A percentile compares a stretch with the other conserved stretches of the same genome.
These are phyloP conservation scores for Helostoma temminkii DNA, from an alignment of 2,797 vertebrate genomes.

Conservation along the genomic window DNA sequence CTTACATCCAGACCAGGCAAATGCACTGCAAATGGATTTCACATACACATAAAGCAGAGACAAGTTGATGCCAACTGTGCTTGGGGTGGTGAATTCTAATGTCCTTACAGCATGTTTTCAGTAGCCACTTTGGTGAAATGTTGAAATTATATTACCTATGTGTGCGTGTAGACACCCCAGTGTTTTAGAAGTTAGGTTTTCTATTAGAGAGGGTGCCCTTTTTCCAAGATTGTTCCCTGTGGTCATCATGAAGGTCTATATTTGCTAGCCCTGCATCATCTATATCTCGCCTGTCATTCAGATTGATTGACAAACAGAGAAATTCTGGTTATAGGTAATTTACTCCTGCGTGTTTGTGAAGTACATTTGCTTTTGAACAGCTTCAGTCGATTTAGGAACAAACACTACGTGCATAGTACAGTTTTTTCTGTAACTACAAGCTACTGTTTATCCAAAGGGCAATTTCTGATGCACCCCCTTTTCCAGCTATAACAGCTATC, in stretches of 20 bases:
- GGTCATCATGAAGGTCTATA: constrained; percentile 47
- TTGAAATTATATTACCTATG: constrained; percentile 25
- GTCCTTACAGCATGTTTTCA: constrained; percentile 48
- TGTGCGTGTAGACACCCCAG: constrained; percentile 5
- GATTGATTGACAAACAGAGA: constrained; percentile 49
- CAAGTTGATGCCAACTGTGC: constrained; percentile 40
- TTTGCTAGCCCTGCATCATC: constrained; percentile 37
- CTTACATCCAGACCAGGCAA: constrained; percentile 48
- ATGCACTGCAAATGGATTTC: constrained; percentile 70
- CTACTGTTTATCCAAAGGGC: neutral
- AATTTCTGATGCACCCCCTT: no score
- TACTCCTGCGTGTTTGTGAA: constrained; percentile 5
- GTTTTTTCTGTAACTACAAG: neutral
- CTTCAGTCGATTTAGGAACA: neutral
- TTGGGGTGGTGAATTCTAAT: constrained; percentile 50
- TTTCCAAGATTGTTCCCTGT: constrained; percentile 37
- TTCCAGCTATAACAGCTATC: no score
- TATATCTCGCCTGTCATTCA: constrained; percentile 55
- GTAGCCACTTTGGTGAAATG: constrained; percentile 33
- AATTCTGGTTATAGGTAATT: constrained; percentile 11
- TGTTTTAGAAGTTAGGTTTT: constrained; percentile 49
- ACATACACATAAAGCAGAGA: constrained; percentile 42
- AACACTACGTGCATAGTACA: neutral
- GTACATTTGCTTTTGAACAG: no score
- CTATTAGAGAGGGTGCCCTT: constrained; percentile 37